Base-by-base conservation (phyloP, 2,797 vertebrate genomes). In the Amblyopsis hoosieri region DNA sequence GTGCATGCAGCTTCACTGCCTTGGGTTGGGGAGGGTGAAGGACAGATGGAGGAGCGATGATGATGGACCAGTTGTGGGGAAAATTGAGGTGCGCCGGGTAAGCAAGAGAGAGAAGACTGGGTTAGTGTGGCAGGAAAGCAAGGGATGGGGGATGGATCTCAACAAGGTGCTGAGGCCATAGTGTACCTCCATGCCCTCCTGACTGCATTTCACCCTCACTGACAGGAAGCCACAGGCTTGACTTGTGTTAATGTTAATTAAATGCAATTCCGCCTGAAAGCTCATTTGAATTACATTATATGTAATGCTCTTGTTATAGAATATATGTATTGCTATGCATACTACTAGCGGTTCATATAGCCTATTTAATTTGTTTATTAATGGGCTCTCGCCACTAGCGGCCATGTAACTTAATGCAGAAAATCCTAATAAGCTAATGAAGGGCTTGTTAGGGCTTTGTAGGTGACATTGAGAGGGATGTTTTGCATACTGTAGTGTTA, bases 391-490 rank as follows among this genome's bases (percentile, higher is more conserved):
- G 72, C 86, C 83, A 86, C 87, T 87, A 88, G 85, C 29, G 17
- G 15, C 57, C 61, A 55, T 69, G 75, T 85, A 84, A 82, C 85
- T 83, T 83, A 77, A 75, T 72, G 76, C 78, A 76, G n/a, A 85
- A 78, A 75, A 74, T 75, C 69, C 76, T 86, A 87, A 87, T 81
- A 80, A 79, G 78, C 82, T 90, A 88, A 90, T 85, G 84, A 80
- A 80, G 81, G 77, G 72, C 81, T 87, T 83, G 83, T 88, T 84
- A 85, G 82, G 82, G 79, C 71, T 89, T 82, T 84, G 69, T 81
- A 84, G 85, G 84, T 86, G 86, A 88, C 89, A 86, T 85, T 89
- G 86, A 90, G 68, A 71, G 60, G 63, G 78, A 79, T 79, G 83
- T 76, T 82, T 17, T 19, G 50, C 50, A 31, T 80, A 74, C 76